Evolutionary conservation across 1,140 invertebrate genomes (phyloP), one percentile per base, ranked within the genome.

Genomic region (Pseudachorutes palmiensis): DNA sequence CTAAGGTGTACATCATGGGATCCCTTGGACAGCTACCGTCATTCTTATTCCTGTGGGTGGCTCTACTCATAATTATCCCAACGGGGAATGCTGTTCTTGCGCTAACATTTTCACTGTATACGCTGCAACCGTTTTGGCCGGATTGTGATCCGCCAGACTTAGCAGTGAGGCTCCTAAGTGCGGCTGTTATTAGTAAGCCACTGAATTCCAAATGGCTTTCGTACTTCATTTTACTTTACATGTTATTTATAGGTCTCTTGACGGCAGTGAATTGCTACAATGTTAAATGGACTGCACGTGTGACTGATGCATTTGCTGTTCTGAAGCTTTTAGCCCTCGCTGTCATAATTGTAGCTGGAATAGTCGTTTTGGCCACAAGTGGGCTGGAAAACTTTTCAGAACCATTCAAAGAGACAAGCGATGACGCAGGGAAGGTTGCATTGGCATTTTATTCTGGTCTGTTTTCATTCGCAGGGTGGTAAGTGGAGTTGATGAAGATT

Each of bases 181-280:
- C 90, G 1, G 86, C 87, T 5, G 79, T 82, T 0, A 90, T 92
- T 70, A 90, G 90, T 89, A 80, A 85, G 84, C 83, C 30, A 41
- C 24, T 28, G 5, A 22, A 22, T 57, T 28, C 75, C 64, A 66
- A 58, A 41, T 41, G 5, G 5, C 19, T 41, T 41, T 41, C 36
- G 19, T 9, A 41, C 5, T 41, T 41, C 19, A 19, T 9, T n/a
- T 41, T 41, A 41, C 5, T 41, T 41, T 19, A 41, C 36, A 19
- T 41, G 19, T 41, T 41, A 64, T 76, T 82, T 83, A 30, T 80
- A 96, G 93, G 91, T 81, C 82, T 97, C 26, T 80, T 98, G n/a
- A 98, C 94, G 0, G 88, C 88, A 29, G 87, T 98, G 49, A 98
- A 99, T 78, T 97, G 94, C 77, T 91, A 88, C 74, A 91, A 94